A percentile compares a stretch with the other conserved stretches of the same genome.
Conservation (phyloP, 2,113 vertebrate species). For the Alectura lathami region DNA sequence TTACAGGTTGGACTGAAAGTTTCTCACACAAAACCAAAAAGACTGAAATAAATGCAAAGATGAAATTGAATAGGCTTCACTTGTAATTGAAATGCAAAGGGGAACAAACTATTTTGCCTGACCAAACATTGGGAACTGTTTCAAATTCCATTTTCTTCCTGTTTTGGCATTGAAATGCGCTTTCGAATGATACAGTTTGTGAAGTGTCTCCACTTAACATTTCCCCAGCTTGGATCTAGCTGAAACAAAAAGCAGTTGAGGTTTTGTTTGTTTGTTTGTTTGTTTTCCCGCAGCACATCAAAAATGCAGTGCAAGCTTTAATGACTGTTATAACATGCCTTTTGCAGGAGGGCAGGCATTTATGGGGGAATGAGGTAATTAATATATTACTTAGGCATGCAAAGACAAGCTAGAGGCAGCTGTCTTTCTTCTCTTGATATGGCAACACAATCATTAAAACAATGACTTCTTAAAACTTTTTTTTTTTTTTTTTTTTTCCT, state of each 20-base stretch:
- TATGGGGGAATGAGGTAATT: conserved; percentile 44
- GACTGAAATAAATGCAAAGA: not conserved
- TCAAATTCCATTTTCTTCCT: conserved; percentile 40
- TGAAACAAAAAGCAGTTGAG: conserved; percentile 59
- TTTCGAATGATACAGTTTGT: conserved; percentile 28
- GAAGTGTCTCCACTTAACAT: conserved; percentile 44
- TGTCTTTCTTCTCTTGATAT: conserved; percentile 57
- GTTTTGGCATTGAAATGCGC: not conserved
- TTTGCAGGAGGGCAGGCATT: conserved; percentile 42
- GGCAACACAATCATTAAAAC: conserved; percentile 51
- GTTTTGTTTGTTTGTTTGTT: conserved; percentile 67
- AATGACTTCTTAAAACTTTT: not conserved
- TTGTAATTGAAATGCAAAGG: not conserved
- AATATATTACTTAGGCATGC: conserved; percentile 53
- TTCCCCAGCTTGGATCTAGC: conserved; percentile 68
- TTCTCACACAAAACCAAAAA: not conserved
- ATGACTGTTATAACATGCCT: conserved; percentile 75
- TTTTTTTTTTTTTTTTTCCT: not conserved
- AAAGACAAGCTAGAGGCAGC: conserved; percentile 50
- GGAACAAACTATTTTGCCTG: not conserved
- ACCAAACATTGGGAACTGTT: not conserved
- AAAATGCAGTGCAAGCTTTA: conserved; percentile 67
- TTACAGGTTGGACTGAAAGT: not conserved
- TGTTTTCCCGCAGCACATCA: conserved; percentile 57
- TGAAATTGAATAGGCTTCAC: not conserved